Base-by-base conservation (phyloP, 2,888 invertebrate genomes). In the Acrocyrtus sp. region DNA sequence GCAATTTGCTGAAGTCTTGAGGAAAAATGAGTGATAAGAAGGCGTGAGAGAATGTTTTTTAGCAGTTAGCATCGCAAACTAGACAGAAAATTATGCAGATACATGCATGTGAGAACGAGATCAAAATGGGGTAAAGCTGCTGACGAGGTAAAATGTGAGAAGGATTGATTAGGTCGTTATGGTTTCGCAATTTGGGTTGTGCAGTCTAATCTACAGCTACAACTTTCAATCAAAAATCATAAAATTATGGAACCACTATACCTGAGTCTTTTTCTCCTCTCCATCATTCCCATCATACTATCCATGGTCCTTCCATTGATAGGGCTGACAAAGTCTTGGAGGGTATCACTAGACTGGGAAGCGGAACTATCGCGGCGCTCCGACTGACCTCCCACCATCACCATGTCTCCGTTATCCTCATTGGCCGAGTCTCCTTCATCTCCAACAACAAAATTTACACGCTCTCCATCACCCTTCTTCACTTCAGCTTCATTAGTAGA, bases 361-460 rank as follows among this genome's bases (percentile, higher is more conserved):
- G 63, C 45, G 45, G 50, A 56, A 60, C 72, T 73, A 29, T 66
- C 63, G 15, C 72, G 26, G 6, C 75, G 54, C 21, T 65, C 75
- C 8, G 53, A 17, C 12, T 57, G 57, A n/a, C n/a, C n/a, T 43
- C 57, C 63, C 51, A 61, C 61, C 61, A 60, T 68, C 68, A 51
- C 74, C 61, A 57, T 66, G 47, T 53, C 69, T 24, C 43, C 65
- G 53, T 34, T 76, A 65, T 66, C 75, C 60, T 57, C 56, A 39
- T 41, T 50, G 29, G 56, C 74, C 39, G 43, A 73, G 60, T 63
- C 78, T 24, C 76, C 79, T 19, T 69, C 74, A 74, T 80, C 80
- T 65, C 80, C 80, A 72, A 80, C 60, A 51, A 78, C 70, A 77
- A 80, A 80, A 74, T 78, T 80, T 58, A 78, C 80, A 72, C 78